phyloP scores from a whole-genome alignment of 2,888 invertebrate genomes.

The Morinoia aosen region DNA sequence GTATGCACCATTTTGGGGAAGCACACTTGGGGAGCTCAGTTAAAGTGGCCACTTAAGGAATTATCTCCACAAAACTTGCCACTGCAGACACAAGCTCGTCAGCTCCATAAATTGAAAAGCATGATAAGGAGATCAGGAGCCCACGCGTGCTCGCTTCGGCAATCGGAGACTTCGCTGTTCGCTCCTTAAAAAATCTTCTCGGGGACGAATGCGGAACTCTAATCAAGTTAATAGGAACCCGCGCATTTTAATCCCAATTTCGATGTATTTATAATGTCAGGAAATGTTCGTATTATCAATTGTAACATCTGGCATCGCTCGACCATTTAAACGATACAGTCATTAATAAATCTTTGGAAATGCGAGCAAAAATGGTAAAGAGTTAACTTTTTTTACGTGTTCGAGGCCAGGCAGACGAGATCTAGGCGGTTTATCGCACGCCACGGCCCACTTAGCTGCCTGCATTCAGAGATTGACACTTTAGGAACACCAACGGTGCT shows the following conservation, averaged over 20 bases:
- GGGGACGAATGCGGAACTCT: neutral
- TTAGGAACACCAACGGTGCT: neutral
- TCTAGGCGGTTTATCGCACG: neutral
- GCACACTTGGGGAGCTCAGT: neutral
- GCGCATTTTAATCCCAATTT: neutral
- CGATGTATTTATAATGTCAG: neutral
- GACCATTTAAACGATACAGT: neutral
- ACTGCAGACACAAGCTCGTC: neutral
- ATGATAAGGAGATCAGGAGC: neutral
- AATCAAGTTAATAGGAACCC: too few relatives aligned
- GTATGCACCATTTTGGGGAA: neutral
- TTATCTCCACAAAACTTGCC: neutral
- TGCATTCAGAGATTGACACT: neutral
- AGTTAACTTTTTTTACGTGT: neutral
- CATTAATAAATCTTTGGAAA: neutral
- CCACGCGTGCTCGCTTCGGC: neutral
- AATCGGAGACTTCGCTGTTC: neutral
- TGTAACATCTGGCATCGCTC: neutral
- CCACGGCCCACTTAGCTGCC: neutral
- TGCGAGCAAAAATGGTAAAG: neutral
- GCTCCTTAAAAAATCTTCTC: neutral
- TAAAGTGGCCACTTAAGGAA: neutral
- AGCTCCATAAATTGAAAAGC: neutral
- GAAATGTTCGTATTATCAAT: neutral
- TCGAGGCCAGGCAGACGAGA: neutral